Evolutionary conservation across 2,797 vertebrate species (phyloP).

Genomic region (Pseudochirops corinnae): DNA sequence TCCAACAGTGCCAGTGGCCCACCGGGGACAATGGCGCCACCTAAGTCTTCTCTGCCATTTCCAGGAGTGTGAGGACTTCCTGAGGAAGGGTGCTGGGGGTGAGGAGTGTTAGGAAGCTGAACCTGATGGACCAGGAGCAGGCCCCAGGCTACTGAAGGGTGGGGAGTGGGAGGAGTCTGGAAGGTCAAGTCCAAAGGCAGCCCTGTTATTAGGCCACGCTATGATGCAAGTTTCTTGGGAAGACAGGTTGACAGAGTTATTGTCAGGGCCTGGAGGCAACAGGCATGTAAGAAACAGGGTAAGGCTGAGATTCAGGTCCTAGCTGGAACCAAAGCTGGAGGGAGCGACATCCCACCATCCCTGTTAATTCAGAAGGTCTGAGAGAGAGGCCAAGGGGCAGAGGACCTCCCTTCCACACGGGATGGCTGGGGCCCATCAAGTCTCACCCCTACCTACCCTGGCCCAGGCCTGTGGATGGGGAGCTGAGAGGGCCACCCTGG

Average conservation of each 20-base stretch:
- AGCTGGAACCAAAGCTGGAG: slow-evolving; percentile 27
- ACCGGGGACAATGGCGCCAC: not conserved
- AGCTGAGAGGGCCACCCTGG: too few relatives aligned
- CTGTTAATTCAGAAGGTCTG: not conserved
- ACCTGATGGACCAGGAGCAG: not conserved
- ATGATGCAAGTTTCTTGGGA: not conserved
- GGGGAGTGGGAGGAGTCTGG: not conserved
- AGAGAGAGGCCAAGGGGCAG: not conserved
- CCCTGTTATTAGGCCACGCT: not conserved
- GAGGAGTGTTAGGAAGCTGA: not conserved
- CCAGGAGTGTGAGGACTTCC: not conserved
- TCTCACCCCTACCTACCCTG: not conserved
- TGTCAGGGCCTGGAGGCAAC: not conserved
- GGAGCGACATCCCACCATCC: not conserved
- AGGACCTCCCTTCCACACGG: not conserved
- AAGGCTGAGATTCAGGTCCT: not conserved
- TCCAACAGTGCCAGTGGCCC: not conserved
- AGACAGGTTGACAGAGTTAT: not conserved
- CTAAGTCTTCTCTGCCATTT: too few relatives aligned
- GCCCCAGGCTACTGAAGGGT: not conserved
- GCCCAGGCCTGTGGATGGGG: not conserved
- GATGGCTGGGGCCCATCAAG: not conserved
- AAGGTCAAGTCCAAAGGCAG: not conserved
- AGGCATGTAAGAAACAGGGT: slow-evolving; percentile 25
- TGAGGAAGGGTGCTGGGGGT: not conserved